Evolutionary conservation across 2,888 invertebrate genomes (phyloP).

Genomic region (Drosophila paracracens): DNA sequence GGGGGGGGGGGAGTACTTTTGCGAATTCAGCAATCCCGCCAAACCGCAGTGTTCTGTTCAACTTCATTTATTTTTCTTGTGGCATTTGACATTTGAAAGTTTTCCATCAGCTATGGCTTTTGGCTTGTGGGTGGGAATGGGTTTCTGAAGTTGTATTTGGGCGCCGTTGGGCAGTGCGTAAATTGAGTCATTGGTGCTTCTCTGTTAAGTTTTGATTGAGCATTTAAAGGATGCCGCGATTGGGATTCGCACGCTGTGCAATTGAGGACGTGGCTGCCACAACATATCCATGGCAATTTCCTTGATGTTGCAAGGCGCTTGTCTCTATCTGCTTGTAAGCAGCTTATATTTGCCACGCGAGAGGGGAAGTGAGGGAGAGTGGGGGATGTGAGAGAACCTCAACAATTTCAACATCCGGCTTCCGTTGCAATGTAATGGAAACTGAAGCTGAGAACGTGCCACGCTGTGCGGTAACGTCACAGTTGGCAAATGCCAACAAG

Average conservation of each 20-base stretch:
- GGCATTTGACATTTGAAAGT: conserved; percentile 54
- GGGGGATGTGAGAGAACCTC: conserved; percentile 60
- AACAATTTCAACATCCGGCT: conserved; percentile 77
- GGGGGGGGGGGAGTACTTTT: conserved; percentile 34
- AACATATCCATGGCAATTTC: conserved; percentile 51
- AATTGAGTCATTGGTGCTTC: conserved; percentile 62
- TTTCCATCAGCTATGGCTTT: conserved; percentile 19
- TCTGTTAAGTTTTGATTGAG: conserved; percentile 71
- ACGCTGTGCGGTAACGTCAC: conserved; percentile 58
- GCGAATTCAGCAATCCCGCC: conserved; percentile 20
- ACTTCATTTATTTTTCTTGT: neutral
- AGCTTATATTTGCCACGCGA: conserved; percentile 50
- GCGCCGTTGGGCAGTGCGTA: conserved; percentile 45
- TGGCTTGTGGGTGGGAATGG: conserved; percentile 12
- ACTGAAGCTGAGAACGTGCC: conserved; percentile 59
- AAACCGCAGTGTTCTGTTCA: neutral
- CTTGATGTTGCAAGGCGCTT: conserved; percentile 36
- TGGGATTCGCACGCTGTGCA: conserved; percentile 46
- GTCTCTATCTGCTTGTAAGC: conserved; percentile 51
- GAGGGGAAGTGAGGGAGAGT: conserved; percentile 4
- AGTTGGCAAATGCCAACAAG: conserved; percentile 53
- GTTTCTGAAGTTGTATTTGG: conserved; percentile 22
- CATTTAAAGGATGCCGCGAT: conserved; percentile 66
- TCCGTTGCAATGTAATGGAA: conserved; percentile 79
- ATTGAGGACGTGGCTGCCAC: conserved; percentile 37